phyloP scores from a whole-genome alignment of 2,797 vertebrate genomes.

The Catharus ustulatus region DNA sequence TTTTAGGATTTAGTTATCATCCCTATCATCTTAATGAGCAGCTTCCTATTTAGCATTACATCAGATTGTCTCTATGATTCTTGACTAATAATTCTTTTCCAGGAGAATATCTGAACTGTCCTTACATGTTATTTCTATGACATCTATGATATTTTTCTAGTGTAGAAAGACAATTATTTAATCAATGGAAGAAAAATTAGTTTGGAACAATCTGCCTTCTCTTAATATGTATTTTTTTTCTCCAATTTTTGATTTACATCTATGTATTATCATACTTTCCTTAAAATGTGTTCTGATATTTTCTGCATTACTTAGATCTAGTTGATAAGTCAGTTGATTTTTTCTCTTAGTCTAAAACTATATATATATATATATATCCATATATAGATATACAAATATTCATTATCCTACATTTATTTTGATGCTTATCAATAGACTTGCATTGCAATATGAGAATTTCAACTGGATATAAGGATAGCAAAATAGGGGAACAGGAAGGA shows the following conservation, averaged over 20 bases:
- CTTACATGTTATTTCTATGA: neutral
- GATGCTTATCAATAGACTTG: neutral
- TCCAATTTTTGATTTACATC: neutral
- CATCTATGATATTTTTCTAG: neutral
- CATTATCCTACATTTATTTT: neutral
- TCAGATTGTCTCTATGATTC: neutral
- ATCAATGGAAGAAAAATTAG: neutral
- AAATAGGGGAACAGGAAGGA: neutral
- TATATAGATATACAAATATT: neutral
- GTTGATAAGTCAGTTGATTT: neutral
- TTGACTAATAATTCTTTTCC: neutral
- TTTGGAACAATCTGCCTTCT: neutral
- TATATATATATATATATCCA: too few relatives aligned
- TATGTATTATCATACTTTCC: neutral
- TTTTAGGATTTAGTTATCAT: neutral
- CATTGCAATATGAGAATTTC: neutral
- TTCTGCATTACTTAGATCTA: neutral
- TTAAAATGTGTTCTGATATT: neutral
- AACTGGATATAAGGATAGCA: neutral
- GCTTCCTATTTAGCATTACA: neutral
- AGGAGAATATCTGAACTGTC: neutral
- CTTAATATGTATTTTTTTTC: neutral
- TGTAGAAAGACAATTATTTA: neutral
- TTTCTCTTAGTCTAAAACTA: neutral
- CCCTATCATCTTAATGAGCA: neutral